Evolutionary conservation across 2,113 vertebrate species (phyloP).

Genomic region (Zosterops pallidus): DNA sequence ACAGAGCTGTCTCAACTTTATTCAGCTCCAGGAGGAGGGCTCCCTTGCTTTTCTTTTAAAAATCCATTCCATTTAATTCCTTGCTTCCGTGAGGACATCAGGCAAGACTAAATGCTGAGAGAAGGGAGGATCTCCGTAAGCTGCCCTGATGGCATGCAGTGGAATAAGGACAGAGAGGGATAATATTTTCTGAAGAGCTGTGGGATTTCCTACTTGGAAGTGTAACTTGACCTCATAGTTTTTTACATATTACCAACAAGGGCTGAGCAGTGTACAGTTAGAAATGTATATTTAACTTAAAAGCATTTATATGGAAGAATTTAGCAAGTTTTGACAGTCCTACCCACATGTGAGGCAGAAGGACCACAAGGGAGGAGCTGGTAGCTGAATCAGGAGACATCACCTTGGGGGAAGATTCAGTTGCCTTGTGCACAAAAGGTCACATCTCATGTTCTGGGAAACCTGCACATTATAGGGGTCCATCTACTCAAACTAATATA

Average conservation of each 20-base stretch:
- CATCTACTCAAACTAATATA: background rate
- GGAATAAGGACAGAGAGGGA: background rate
- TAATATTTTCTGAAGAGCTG: background rate
- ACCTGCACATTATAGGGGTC: fast-evolving
- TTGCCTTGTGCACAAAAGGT: background rate
- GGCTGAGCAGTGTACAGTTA: background rate
- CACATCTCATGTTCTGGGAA: background rate
- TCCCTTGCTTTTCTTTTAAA: constrained; percentile 18
- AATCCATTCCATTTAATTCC: constrained; percentile 51
- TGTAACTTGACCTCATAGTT: background rate
- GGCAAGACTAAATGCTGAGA: background rate
- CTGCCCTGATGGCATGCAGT: background rate
- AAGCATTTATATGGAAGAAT: background rate
- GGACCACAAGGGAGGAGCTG: background rate
- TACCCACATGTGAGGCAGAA: background rate
- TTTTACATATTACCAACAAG: background rate
- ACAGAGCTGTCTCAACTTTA: constrained; percentile 42
- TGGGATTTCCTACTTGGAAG: background rate
- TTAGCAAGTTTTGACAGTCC: background rate
- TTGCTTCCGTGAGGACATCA: background rate
- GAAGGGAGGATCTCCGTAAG: background rate
- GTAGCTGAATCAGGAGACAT: background rate
- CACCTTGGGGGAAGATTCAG: background rate
- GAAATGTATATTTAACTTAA: background rate
- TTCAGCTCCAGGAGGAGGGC: constrained; percentile 24